phyloP scores from a whole-genome alignment of 2,113 vertebrate genomes.

The Axis porcinus region DNA sequence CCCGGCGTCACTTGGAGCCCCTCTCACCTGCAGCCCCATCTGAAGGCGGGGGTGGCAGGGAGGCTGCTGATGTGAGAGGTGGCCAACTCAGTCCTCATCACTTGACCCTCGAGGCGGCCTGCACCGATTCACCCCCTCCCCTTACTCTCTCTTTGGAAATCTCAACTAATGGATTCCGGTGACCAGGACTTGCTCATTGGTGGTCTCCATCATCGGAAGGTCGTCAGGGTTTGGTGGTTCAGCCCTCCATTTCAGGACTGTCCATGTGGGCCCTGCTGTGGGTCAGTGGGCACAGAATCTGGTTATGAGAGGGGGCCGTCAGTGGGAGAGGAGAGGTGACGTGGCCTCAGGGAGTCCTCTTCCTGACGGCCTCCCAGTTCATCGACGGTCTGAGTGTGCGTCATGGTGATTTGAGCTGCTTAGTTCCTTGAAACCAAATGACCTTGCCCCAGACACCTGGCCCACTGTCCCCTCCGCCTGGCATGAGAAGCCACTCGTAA shows the following conservation, averaged over 20 bases:
- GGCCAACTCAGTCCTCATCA: neutral
- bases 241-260: neutral
- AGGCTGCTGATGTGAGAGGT: neutral
- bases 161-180: neutral
- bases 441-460: neutral
- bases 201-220: neutral
- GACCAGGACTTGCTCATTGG: fast-evolving
- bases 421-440: neutral
- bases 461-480: neutral
- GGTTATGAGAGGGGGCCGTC: neutral
- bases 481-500: neutral
- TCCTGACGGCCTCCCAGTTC: neutral
- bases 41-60: neutral
- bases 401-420: neutral
- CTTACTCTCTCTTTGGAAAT: neutral
- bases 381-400: fast-evolving
- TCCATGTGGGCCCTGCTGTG: neutral
- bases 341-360: neutral
- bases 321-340: neutral
- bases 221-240: neutral
- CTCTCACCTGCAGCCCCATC: neutral
- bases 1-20: neutral
- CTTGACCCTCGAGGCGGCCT: neutral
- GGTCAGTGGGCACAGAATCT: neutral
- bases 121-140: fast-evolving